Evolutionary conservation across 2,888 invertebrate genomes (phyloP), one percentile per base, ranked within the genome.

Genomic region (Labia minor): DNA sequence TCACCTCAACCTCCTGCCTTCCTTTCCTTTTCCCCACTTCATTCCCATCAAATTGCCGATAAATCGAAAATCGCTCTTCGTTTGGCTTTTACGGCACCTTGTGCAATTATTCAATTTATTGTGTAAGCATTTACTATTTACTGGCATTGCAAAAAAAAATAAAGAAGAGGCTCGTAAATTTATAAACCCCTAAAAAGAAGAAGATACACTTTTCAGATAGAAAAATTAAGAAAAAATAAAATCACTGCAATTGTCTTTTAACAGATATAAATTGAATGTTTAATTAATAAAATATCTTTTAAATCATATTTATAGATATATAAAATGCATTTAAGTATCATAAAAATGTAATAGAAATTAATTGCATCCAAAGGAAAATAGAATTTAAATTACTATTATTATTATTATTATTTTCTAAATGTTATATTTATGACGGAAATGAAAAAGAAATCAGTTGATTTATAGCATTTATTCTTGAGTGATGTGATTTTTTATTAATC

Each of bases 51-150:
- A 49, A 49, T 49, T 49, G 49, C 49, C 49, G 49, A 49, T 49
- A 49, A 49, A 49, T 49, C 49, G 49, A 49, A 49, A 49, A 49
- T 49, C 49, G 49, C 49, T 49, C 49, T 49, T 14, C 49, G 49
- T 49, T 49, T 49, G 49, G 49, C 49, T 49, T 49, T 49, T 49
- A 49, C 49, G 49, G 49, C 49, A 49, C 49, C 49, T 49, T 14
- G 49, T 49, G 49, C 49, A 49, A 49, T 49, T 49, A 49, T 49
- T 49, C 49, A 49, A 49, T 49, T 49, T 49, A 49, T 49, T 49
- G 49, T 49, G n/a, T 49, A 49, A 49, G 49, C 49, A 49, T 8
- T 14, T 14, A 49, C 49, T 49, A 49, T 49, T 49, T 49, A 49
- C 49, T 49, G n/a, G 49, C n/a, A 4, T 49, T 49, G 49, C 49